Percentiles rank a stretch among this genome's conserved stretches.
phyloP scores from a whole-genome alignment of 23 tunicate genomes.

The Halocynthia roretzi region DNA sequence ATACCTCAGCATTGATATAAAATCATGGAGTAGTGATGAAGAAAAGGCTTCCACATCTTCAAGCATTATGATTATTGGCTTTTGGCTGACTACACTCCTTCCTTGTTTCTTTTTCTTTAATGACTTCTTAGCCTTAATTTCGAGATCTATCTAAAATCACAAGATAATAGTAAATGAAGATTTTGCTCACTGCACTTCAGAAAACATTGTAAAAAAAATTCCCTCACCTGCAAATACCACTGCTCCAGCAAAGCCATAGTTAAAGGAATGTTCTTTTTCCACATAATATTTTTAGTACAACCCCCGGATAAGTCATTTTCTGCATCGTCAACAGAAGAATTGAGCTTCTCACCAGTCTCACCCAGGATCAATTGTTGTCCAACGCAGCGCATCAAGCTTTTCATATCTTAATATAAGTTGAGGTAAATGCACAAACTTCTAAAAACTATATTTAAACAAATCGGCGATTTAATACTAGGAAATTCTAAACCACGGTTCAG shows the following conservation, averaged over 20 bases:
- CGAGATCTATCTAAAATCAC: constrained; percentile 14
- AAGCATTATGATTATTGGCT: constrained; percentile 47
- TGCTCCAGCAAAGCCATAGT: constrained; percentile 32
- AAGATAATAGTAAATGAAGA: too few species aligned
- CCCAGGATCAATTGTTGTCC: constrained; percentile 36
- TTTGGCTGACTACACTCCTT: not conserved
- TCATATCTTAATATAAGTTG: constrained; percentile 18
- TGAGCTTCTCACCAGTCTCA: not conserved
- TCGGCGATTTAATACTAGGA: too few species aligned
- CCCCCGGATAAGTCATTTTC: not conserved
- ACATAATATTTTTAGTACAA: constrained; percentile 1
- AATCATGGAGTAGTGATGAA: constrained; percentile 49
- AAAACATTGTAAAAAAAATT: not conserved
- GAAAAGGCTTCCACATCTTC: constrained; percentile 69
- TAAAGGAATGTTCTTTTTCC: constrained; percentile 27
- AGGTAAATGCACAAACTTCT: too few species aligned
- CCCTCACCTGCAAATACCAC: constrained; percentile 31
- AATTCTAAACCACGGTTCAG: too few species aligned
- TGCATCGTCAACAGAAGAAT: not conserved
- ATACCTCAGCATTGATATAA: constrained; percentile 60
- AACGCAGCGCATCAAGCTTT: constrained; percentile 39
- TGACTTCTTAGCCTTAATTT: constrained; percentile 9
- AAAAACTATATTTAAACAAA: too few species aligned
- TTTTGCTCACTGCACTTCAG: too few species aligned
- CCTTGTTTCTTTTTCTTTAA: not conserved